A percentile compares a stretch with the other conserved stretches of the same genome.
Conservation (phyloP, 1,140 invertebrate genomes). For the Temnothorax longispinosus region DNA sequence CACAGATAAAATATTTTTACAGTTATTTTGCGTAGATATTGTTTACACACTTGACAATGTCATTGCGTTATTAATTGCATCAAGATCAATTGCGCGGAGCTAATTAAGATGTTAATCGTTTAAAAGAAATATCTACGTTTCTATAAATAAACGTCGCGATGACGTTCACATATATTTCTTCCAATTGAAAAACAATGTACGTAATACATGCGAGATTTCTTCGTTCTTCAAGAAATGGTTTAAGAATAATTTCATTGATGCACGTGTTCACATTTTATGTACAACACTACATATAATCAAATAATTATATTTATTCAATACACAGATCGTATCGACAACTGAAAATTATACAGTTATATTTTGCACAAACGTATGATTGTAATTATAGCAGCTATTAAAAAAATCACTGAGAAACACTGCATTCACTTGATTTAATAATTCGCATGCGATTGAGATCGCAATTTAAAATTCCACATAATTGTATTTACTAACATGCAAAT, state of each 20-base stretch:
- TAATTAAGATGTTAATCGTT: not conserved
- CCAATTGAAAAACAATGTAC: not conserved
- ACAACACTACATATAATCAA: not conserved
- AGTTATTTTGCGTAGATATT: not conserved
- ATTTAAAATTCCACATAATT: not conserved
- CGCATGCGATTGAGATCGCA: not conserved
- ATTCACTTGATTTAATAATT: not conserved
- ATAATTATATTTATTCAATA: not conserved
- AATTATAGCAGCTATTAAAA: not conserved
- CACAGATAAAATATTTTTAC: not conserved
- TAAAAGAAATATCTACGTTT: not conserved
- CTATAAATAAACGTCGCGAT: not conserved
- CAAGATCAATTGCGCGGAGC: not conserved
- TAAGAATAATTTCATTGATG: not conserved
- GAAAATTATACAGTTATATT: slow-evolving; percentile 5
- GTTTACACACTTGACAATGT: not conserved
- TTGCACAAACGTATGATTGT: not conserved
- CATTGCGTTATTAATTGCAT: not conserved
- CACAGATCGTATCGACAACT: not conserved
- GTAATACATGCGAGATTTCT: not conserved
- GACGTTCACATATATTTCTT: not conserved
- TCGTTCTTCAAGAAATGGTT: not conserved
- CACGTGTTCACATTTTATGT: not conserved
- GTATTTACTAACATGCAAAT: not conserved
- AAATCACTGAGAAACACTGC: not conserved